Evolutionary conservation across 2,113 vertebrate genomes (phyloP).

Genomic region (Hirundichthys speculiger): DNA sequence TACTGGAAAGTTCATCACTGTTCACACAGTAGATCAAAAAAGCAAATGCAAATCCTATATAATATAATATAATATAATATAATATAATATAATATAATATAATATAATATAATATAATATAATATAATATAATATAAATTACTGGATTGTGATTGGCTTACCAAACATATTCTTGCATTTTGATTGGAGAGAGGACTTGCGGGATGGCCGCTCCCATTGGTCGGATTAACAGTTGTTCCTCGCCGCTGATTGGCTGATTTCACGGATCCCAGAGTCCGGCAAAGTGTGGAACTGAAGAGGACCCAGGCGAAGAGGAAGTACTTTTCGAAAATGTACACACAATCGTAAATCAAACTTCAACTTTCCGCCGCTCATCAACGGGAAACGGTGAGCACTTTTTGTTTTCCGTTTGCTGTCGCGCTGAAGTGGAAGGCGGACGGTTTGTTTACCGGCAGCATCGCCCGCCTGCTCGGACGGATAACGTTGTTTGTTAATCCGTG

Average conservation of each 20-base stretch:
- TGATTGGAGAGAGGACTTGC: slow-evolving; percentile 38
- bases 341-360: not conserved
- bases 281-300: slow-evolving; percentile 63
- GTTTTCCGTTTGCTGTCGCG: not conserved
- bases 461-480: not conserved
- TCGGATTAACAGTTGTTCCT: rapidly evolving
- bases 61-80: not conserved
- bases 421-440: not conserved
- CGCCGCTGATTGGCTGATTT: slow-evolving; percentile 55
- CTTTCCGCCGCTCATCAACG: not conserved
- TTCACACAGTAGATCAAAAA: not conserved
- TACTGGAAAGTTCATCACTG: no score
- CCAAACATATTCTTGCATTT: not conserved
- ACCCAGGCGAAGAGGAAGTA: slow-evolving; percentile 66
- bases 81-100: not conserved
- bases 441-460: slow-evolving; percentile 20
- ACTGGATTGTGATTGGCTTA: slow-evolving; percentile 30
- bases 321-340: slow-evolving; percentile 55
- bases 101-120: not conserved
- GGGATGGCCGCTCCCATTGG: slow-evolving; percentile 32
- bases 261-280: slow-evolving; percentile 56
- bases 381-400: slow-evolving; percentile 48
- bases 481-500: slow-evolving; percentile 54
- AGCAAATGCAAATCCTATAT: not conserved
- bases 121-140: not conserved